Evolutionary conservation across 2,113 vertebrate species (phyloP), one percentile per base, ranked within the genome.

Genomic region (Paedocypris sp.): DNA sequence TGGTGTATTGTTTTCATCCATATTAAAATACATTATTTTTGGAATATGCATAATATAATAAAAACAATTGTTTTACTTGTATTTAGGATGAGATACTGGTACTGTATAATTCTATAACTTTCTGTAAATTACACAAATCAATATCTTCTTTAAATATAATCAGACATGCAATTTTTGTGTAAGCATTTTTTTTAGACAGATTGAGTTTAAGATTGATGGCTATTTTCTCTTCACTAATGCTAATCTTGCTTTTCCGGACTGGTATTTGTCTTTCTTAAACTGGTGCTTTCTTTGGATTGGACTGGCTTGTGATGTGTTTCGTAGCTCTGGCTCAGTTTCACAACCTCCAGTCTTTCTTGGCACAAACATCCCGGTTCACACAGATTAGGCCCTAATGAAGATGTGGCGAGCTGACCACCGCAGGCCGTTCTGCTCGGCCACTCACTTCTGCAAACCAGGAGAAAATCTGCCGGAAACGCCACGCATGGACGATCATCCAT

Each of bases 351-450:
- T 3, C 46, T 48, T 38, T 47, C 8, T 51, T 56, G 36, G 48
- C 57, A 39, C 54, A 52, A 41, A 59, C 20, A 41, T 28, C 22
- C 53, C 38, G 39, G 56, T 63, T 49, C 60, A 56, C 48, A 45
- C 48, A 60, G 62, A 72, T 72, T 51, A 62, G 56, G 33, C 22
- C 41, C 33, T 56, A 62, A 62, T 69, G 52, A 66, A 69, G 57
- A 19, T 25, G 43, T 54, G 50, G 48, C 36, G 32, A 39, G 33
- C 47, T 12, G 16, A 32, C 33, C 50, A 39, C 31, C 18, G 13
- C 31, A 42, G 46, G 57, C 39, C 26, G 45, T 33, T 43, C 29
- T 51, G 50, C 48, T 56, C 60, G 58, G 62, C 66, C 60, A 74
- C 66, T 68, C 62, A 53, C 66, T 71, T 13, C 29, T n/a, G 19